A percentile compares a stretch with the other conserved stretches of the same genome.
These are phyloP conservation scores for Mactra quadrangularis DNA, from an alignment of 1,140 invertebrate genomes.

Conservation along the genomic window DNA sequence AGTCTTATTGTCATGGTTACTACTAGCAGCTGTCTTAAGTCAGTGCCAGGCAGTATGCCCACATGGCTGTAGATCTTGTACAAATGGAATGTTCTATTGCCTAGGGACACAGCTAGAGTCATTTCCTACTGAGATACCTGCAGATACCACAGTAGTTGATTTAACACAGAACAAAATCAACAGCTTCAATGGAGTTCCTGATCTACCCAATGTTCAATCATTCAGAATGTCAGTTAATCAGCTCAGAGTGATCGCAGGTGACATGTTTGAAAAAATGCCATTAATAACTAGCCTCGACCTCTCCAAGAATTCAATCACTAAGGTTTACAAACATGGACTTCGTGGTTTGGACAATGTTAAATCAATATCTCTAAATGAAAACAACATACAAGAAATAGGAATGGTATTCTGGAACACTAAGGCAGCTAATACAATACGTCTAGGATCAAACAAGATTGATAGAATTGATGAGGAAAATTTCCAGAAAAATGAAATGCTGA, in stretches of 20 bases:
- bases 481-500: conserved; percentile 85
- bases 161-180: conserved; percentile 74
- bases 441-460: conserved; percentile 89
- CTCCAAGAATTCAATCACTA: conserved; percentile 87
- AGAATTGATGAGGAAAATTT: conserved; percentile 90
- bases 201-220: conserved; percentile 65
- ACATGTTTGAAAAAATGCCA: conserved; percentile 67
- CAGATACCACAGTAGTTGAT: conserved; percentile 64
- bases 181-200: conserved; percentile 69
- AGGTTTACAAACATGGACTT: conserved; percentile 85
- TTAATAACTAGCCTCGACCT: conserved; percentile 85
- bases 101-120: conserved; percentile 61
- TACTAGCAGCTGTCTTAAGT: too few relatives aligned
- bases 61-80: conserved; percentile 67
- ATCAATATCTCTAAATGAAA: conserved; percentile 84
- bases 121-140: conserved; percentile 70
- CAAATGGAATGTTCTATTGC: conserved; percentile 68
- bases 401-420: conserved; percentile 80
- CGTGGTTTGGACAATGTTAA: conserved; percentile 79
- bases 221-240: conserved; percentile 76
- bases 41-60: conserved; percentile 60
- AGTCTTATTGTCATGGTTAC: not conserved
- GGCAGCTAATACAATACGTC: conserved; percentile 88
- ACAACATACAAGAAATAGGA: conserved; percentile 81
- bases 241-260: conserved; percentile 64